Evolutionary conservation across 92 coral and sea anemone species (phyloP), one percentile per base, ranked within the genome.

Genomic region (Bergia puertoricense): DNA sequence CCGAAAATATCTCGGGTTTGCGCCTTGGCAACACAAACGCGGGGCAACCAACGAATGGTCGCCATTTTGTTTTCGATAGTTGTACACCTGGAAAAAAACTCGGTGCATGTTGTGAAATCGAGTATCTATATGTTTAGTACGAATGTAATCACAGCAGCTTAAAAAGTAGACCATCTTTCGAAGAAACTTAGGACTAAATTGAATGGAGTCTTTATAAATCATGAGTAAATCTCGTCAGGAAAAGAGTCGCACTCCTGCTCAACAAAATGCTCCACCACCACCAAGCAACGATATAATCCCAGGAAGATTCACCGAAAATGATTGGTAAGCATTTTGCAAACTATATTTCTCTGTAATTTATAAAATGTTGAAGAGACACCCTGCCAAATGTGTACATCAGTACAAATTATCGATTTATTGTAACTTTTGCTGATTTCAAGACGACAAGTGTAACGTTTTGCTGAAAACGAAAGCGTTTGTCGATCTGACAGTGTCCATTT

Each of bases 181-280:
- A 51, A 0, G 1, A 9, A 80, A 38, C 18, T 39, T 82, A 10
- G 82, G 36, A 54, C 2, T 54, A 54, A 54, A 13, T 51, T 42
- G 71, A 57, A 80, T 80, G 85, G 85, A 80, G 85, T 10, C 15
- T 57, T 30, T n/a, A 46, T 36, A 1, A 57, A 69, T 57, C 68
- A 95, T 96, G 99, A 96, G 97, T 88, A 96, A 95, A 82, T 95
- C 96, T 56, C 94, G 99, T 50, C 96, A 95, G 89, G 99, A 96
- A 82, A 96, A 96, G 89, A 92, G 95, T n/a, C 92, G 91, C 81
- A 94, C 99, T 30, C 98, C 98, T 2, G 96, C 98, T 54, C 99
- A 96, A 88, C 77, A 96, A 69, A 89, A 94, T 73, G 94, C 98
- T 36, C 95, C 98, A 1, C 94, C 95, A 38, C 93, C 97, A 37